phyloP scores from a whole-genome alignment of 2,113 vertebrate genomes.

The Todiramphus saurophagus region DNA sequence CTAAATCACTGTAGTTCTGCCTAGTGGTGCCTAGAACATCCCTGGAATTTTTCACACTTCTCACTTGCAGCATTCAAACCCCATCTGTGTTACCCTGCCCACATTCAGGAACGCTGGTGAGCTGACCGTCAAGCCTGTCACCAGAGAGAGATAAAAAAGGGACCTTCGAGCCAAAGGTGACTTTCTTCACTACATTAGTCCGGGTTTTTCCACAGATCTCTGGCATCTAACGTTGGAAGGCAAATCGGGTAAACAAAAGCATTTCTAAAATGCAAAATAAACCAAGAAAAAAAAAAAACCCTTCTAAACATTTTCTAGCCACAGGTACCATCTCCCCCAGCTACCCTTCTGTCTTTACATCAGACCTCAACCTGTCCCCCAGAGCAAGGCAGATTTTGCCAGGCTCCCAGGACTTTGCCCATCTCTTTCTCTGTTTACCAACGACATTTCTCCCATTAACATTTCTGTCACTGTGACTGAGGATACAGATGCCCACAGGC shows the following conservation, averaged over 20 bases:
- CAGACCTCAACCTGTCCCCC: background rate
- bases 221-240: background rate
- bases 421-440: background rate
- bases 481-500: background rate
- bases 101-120: background rate
- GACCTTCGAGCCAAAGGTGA: background rate
- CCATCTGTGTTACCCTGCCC: background rate
- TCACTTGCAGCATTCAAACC: background rate
- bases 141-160: background rate
- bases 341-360: background rate
- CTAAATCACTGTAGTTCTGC: conserved; percentile 41
- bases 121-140: background rate
- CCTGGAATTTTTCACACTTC: conserved; percentile 13
- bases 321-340: background rate
- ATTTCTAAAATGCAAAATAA: background rate
- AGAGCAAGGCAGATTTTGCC: background rate
- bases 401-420: background rate
- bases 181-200: background rate
- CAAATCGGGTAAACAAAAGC: background rate
- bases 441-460: background rate
- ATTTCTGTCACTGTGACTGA: background rate
- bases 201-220: background rate
- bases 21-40: background rate
- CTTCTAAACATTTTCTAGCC: background rate
- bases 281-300: background rate